Conservation (phyloP, 1,140 invertebrate genomes). For the Palaemon carinicauda region DNA sequence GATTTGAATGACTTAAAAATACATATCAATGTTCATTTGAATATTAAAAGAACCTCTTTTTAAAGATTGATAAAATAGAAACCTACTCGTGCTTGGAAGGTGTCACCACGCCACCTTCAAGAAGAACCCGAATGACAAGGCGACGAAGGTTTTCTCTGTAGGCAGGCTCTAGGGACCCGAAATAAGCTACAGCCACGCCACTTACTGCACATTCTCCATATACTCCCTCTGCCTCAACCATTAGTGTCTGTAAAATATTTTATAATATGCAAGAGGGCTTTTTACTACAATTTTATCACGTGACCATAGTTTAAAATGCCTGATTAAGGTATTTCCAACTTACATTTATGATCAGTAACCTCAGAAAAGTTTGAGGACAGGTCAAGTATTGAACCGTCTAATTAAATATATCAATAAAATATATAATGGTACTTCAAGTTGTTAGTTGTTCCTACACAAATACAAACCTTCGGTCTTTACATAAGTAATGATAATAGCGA, state of each 20-base stretch:
- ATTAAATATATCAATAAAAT: too few relatives aligned
- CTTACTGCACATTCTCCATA: constrained; percentile 58
- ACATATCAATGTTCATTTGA: too few relatives aligned
- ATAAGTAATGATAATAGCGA: too few relatives aligned
- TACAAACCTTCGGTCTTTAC: too few relatives aligned
- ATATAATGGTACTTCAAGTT: too few relatives aligned
- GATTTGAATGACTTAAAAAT: too few relatives aligned
- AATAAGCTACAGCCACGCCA: constrained; percentile 55
- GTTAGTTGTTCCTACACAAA: too few relatives aligned
- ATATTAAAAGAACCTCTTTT: too few relatives aligned
- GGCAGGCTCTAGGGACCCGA: constrained; percentile 22
- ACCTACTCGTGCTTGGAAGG: constrained; percentile 33
- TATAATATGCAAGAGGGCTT: constrained; percentile 67
- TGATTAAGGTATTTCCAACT: background rate
- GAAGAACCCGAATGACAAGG: background rate
- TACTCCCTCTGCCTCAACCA: constrained; percentile 45
- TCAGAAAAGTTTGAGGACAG: too few relatives aligned
- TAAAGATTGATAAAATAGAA: too few relatives aligned
- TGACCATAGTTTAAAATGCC: background rate
- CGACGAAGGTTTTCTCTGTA: constrained; percentile 15
- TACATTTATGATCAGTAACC: too few relatives aligned
- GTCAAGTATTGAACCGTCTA: too few relatives aligned
- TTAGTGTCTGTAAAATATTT: constrained; percentile 26
- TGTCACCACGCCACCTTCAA: constrained; percentile 6
- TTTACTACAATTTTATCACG: constrained; percentile 70